Evolutionary conservation across 2,113 vertebrate species (phyloP), one percentile per base, ranked within the genome.

Genomic region (Albula glossodonta): DNA sequence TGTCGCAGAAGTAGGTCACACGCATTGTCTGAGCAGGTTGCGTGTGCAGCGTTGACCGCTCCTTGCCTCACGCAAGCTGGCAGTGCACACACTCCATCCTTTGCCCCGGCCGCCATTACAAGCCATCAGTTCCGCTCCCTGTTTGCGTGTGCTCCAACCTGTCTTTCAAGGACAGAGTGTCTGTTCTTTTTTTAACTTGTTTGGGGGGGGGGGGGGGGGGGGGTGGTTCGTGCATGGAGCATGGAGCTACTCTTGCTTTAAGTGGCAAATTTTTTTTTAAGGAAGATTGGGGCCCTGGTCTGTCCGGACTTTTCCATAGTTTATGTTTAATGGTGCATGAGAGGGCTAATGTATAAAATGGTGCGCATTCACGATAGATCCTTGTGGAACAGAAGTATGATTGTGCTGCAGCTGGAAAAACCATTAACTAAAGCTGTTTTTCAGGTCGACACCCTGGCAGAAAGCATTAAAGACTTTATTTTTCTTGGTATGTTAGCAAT

Each of bases 271-370:
- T 22, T 3, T 70, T n/a, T 63, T 19, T 50, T n/a, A n/a, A 57
- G 12, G 49, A 25, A 11, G 51, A 41, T 78, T 31, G 8, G 60
- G 63, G 57, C 77, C 77, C 52, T 15, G 2, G 50, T 66, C 51
- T 74, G 57, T 83, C 48, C 6, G 12, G 70, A 19, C 0, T 66
- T 84, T n/a, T 81, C 78, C 74, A 81, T 81, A 25, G 78, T 84
- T 13, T 25, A 80, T n/a, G 83, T 87, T 84, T 84, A 87, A 84
- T 77, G 78, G 77, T 78, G 78, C 83, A 49, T 87, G 56, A 84
- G 78, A 81, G 82, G 79, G 57, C 86, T 56, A 53, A 84, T 63
- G n/a, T 81, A 80, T 83, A 53, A 87, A 87, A 84, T 51, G 77
- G 57, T 57, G 13, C 48, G 41, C 60, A 15, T 77, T 81, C 31